Conservation (phyloP, 2,113 vertebrate genomes). For the Probosciger aterrimus region DNA sequence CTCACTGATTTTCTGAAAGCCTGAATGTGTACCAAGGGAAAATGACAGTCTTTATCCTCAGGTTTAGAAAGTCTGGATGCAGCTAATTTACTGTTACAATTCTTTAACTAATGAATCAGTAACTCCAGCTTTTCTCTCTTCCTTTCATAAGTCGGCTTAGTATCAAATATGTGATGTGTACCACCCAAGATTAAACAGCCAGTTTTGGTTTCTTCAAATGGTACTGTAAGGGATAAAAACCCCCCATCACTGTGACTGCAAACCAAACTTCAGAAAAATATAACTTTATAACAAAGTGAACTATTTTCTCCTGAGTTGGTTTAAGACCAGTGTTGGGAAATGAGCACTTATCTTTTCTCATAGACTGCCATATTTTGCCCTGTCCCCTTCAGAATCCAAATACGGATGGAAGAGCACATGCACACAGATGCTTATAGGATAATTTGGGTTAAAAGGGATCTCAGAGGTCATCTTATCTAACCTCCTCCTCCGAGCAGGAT, state of each 20-base stretch:
- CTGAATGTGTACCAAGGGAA: background rate
- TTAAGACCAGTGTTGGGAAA: background rate
- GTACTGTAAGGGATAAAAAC: background rate
- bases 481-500: background rate
- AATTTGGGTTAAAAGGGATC: background rate
- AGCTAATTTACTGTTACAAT: background rate
- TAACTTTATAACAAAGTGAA: background rate
- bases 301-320: background rate
- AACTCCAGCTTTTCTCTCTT: background rate
- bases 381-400: background rate
- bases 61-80: background rate
- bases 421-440: background rate
- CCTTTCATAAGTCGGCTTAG: background rate
- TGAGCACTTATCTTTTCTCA: background rate
- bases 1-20: background rate
- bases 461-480: background rate
- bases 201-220: background rate
- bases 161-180: background rate
- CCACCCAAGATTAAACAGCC: background rate
- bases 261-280: background rate
- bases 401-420: background rate
- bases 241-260: background rate
- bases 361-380: background rate
- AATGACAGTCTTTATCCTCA: background rate
- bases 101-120: background rate